phyloP scores from a whole-genome alignment of 2,888 invertebrate species.

The Choreutis nemorana region DNA sequence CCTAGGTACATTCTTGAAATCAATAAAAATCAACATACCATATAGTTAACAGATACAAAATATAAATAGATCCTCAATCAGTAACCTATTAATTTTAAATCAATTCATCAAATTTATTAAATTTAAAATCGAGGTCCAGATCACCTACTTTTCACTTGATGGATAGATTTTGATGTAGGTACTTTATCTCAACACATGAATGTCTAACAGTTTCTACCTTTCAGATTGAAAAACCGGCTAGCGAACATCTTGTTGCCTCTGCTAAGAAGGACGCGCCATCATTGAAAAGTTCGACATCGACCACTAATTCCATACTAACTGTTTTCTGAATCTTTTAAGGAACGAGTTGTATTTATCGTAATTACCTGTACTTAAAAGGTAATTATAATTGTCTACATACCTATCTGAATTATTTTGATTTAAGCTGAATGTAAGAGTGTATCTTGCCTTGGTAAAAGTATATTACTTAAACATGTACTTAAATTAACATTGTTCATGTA shows the following conservation, averaged over 20 bases:
- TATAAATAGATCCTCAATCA: too few relatives aligned
- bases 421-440: background rate
- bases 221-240: slow-evolving; percentile 60
- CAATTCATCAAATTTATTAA: slow-evolving; percentile 6
- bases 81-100: too few relatives aligned
- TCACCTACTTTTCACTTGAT: too few relatives aligned
- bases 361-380: background rate
- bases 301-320: too few relatives aligned
- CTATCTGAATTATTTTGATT: too few relatives aligned
- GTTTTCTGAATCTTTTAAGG: too few relatives aligned
- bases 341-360: background rate
- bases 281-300: slow-evolving; percentile 15
- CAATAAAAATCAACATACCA: too few relatives aligned
- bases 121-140: too few relatives aligned
- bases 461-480: background rate
- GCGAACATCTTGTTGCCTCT: slow-evolving; percentile 62
- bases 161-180: too few relatives aligned
- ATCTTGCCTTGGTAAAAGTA: background rate
- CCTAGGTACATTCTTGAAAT: too few relatives aligned
- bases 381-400: background rate
- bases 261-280: slow-evolving; percentile 46
- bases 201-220: slow-evolving; percentile 16
- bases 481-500: background rate
- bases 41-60: too few relatives aligned
- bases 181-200: background rate